Evolutionary conservation across 2,113 vertebrate genomes (phyloP).

Genomic region (Anseranas semipalmata): DNA sequence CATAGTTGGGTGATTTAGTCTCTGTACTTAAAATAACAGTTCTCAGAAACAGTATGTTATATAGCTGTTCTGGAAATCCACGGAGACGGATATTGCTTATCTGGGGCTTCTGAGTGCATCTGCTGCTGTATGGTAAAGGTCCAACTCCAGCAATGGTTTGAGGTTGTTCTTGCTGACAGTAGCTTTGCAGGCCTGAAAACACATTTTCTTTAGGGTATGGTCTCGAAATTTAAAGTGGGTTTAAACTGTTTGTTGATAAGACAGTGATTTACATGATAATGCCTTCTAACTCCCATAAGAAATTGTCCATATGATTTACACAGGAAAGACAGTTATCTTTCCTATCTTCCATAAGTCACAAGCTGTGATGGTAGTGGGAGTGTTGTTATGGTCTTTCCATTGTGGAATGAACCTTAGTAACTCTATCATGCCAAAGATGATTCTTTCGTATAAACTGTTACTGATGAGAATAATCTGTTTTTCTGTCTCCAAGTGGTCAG

Average conservation of each 20-base stretch:
- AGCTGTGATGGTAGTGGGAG: conserved; percentile 6
- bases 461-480: neutral
- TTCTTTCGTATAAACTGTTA: neutral
- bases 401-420: neutral
- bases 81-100: neutral
- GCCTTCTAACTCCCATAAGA: neutral
- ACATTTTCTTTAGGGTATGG: conserved; percentile 3
- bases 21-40: neutral
- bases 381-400: conserved; percentile 28
- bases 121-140: neutral
- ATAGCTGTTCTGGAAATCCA: neutral
- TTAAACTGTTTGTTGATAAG: conserved; percentile 52
- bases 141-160: neutral
- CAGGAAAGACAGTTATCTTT: conserved; percentile 21
- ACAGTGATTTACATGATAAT: conserved; percentile 26
- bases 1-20: neutral
- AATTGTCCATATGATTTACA: conserved; percentile 12
- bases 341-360: neutral
- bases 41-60: neutral
- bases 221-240: neutral
- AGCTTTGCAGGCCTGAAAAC: neutral
- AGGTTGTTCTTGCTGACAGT: neutral
- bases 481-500: neutral
- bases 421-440: neutral
- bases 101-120: neutral